Conservation (phyloP, 2,888 invertebrate species). For the Emmelina monodactyla region DNA sequence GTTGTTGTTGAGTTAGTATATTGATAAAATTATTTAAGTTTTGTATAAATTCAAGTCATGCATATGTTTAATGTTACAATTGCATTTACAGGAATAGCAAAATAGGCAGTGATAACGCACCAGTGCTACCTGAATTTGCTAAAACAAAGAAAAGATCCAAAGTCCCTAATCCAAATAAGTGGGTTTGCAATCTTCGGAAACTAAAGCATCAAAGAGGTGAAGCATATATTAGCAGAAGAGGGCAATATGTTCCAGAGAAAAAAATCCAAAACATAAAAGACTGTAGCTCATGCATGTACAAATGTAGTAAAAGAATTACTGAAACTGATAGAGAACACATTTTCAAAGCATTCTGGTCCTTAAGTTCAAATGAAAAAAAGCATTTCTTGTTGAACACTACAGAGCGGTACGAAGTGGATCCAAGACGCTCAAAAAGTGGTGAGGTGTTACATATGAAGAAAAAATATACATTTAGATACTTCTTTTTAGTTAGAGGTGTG, state of each 20-base stretch:
- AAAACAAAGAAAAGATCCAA: conserved; percentile 25
- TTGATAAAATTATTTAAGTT: too few relatives aligned
- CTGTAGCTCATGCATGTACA: conserved; percentile 46
- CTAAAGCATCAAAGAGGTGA: conserved; percentile 50
- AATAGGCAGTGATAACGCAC: too few relatives aligned
- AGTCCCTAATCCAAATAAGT: conserved; percentile 38
- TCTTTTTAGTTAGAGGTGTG: conserved; percentile 39
- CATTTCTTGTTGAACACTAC: conserved; percentile 52
- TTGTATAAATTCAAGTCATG: too few relatives aligned
- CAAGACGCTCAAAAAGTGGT: conserved; percentile 21
- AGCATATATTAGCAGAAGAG: conserved; percentile 46
- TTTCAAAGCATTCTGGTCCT: conserved; percentile 50
- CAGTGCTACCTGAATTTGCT: too few relatives aligned
- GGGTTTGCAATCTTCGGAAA: conserved; percentile 52
- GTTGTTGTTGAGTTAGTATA: too few relatives aligned
- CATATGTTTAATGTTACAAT: too few relatives aligned
- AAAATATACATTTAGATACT: conserved; percentile 49
- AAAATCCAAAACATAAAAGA: conserved; percentile 43
- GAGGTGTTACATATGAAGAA: too few relatives aligned
- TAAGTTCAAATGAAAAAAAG: conserved; percentile 49
- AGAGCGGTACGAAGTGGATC: conserved; percentile 38
- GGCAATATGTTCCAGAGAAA: conserved; percentile 46
- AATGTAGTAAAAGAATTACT: conserved; percentile 45
- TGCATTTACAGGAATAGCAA: too few relatives aligned
- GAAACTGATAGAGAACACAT: conserved; percentile 44